phyloP scores from a whole-genome alignment of 2,797 vertebrate species.

The Galaxias olidus region DNA sequence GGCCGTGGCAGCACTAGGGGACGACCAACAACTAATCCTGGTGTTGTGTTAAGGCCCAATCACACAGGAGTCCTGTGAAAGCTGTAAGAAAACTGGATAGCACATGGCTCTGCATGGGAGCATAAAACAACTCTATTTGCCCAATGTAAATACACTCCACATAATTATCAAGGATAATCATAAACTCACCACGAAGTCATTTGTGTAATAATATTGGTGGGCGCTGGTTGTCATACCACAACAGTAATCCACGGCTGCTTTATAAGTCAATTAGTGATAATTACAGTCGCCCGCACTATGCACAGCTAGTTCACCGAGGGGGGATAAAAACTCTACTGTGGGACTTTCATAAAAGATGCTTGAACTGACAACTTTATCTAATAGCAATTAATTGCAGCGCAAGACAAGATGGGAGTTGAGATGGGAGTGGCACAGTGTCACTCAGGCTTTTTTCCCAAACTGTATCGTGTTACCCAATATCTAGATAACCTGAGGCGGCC shows the following conservation, averaged over 20 bases:
- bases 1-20: slow-evolving; percentile 10
- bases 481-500: background rate
- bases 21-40: background rate
- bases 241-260: background rate
- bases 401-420: background rate
- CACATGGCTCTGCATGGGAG: too few species aligned
- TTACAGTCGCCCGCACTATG: background rate
- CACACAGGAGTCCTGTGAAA: background rate
- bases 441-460: background rate
- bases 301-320: background rate
- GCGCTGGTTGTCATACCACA: background rate
- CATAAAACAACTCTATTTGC: too few species aligned
- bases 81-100: background rate
- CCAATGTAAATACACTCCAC: background rate
- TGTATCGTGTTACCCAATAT: background rate
- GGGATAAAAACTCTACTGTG: background rate
- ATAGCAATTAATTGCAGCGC: slow-evolving; percentile 7
- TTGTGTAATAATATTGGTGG: slow-evolving; percentile 1
- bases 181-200: background rate
- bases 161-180: slow-evolving; percentile 6
- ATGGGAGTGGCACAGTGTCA: too few species aligned
- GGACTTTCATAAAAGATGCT: slow-evolving; percentile 13
- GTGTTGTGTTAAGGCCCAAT: background rate
- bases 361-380: slow-evolving; percentile 9
- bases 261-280: slow-evolving; percentile 9